These are phyloP conservation scores for Thymelicus lineola DNA, from an alignment of 2,888 invertebrate species.

Conservation along the genomic window DNA sequence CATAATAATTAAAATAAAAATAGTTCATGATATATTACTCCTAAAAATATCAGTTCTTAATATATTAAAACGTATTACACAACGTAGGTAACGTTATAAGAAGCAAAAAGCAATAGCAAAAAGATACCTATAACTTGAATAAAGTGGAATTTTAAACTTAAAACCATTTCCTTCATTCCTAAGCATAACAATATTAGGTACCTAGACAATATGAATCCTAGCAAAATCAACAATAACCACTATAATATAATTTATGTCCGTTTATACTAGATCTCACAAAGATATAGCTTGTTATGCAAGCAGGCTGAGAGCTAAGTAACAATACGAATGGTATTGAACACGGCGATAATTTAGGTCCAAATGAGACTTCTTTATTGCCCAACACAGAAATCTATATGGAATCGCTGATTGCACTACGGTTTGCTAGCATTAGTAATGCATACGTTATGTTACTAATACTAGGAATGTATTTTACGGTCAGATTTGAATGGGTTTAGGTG, in stretches of 20 bases:
- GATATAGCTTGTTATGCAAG: slow-evolving; percentile 23
- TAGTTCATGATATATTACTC: no score
- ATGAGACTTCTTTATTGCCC: slow-evolving; percentile 44
- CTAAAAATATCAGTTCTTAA: no score
- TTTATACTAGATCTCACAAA: slow-evolving; percentile 13
- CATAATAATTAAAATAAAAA: no score
- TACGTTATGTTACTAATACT: slow-evolving; percentile 11
- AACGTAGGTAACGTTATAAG: no score
- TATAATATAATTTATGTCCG: slow-evolving; percentile 27
- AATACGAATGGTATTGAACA: slow-evolving; percentile 33
- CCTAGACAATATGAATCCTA: background rate
- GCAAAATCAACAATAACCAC: background rate
- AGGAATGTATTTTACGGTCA: slow-evolving; percentile 31
- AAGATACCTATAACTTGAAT: no score
- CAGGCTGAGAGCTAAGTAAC: slow-evolving; percentile 22
- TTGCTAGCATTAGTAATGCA: slow-evolving; percentile 30
- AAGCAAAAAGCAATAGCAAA: no score
- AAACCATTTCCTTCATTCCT: background rate
- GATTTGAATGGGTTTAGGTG: background rate
- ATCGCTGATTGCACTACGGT: slow-evolving; percentile 34
- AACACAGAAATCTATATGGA: slow-evolving; percentile 37
- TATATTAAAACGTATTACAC: no score
- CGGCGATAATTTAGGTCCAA: slow-evolving; percentile 45
- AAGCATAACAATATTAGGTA: background rate
- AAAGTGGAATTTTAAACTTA: no score